Base-by-base conservation (phyloP, 2,113 vertebrate genomes). In the Forbesichthys papilliferus region DNA sequence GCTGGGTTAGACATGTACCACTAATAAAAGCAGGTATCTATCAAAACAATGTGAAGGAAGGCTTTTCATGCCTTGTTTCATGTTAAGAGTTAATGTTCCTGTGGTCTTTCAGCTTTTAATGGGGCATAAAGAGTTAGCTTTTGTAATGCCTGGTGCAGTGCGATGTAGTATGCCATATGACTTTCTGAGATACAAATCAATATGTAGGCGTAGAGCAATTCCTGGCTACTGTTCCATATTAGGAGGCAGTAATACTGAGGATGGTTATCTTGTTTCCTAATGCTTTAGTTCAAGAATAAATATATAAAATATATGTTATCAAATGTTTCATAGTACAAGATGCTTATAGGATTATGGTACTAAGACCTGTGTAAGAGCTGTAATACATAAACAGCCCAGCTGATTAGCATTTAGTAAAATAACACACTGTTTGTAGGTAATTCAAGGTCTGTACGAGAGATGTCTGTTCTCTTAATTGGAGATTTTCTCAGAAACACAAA, bases 381-480 rank as follows among this genome's bases (percentile, higher is more conserved):
- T 27, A 27, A 27, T 27, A 27, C 27, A 27, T 27, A 27, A 27
- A 27, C 27, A 27, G 27, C 27, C 27, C 27, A 27, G 27, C 2
- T 27, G 27, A 27, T 27, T 2, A 27, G 27, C 27, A 27, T 27
- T 27, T 27, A 27, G 27, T 27, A 27, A 27, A 27, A 27, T 27
- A 27, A 27, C 27, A 27, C 27, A 27, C 27, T 27, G 27, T 85
- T 86, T 81, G 72, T 69, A 66, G 72, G 77, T 84, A 79, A 87
- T 87, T 88, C 57, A 81, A 68, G 81, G 79, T 74, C 76, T 70
- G 68, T 69, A 74, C 75, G 68, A 87, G 79, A 75, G 77, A 66
- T 71, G 78, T 69, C 14, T 74, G 78, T 73, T 20, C 63, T 71
- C 79, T 79, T 90, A 87, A 88, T 90, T 89, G 89, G 83, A 75